Evolutionary conservation across 2,888 invertebrate species (phyloP), one percentile per base, ranked within the genome.

Genomic region (Microplitis manilae): DNA sequence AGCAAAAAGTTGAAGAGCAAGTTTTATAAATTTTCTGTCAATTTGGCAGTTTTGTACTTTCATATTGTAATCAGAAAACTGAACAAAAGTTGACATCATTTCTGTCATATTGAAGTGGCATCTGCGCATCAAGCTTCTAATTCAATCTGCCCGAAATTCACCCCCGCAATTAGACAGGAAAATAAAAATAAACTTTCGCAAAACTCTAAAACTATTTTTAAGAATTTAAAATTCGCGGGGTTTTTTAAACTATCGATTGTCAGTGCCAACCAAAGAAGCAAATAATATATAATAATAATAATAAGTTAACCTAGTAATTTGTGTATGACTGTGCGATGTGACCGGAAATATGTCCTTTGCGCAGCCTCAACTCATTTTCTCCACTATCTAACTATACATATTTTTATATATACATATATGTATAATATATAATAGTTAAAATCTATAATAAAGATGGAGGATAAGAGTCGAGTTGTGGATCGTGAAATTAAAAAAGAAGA

Each of bases 401-500:
- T 50, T 5, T 13, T 50, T 50, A 50, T 50, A 13, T 50, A 50
- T 50, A 8, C 50, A 50, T 50, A 13, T 13, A 50, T 50, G 73
- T 40, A 72, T 77, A 65, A 71, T 67, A 80, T 78, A 41, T 71
- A 50, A 50, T 13, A 50, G 50, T 64, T 79, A 85, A 86, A 88
- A 87, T 88, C 88, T 85, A 88, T 88, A 87, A 87, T 87, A 65
- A 89, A 89, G 87, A 90, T 90, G 90, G 90, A 90, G 86, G 90
- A 90, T 84, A 90, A 90, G 86, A 90, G 88, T 85, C 88, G 90
- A 83, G 86, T 89, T 83, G 86, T 89, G 82, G 90, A 91, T 83
- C 90, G 90, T 85, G 90, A 91, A 83, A 87, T 87, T 81, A 89
- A 90, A 86, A 89, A 91, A 82, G 91, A 91, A 82, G 91, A 91